phyloP scores from a whole-genome alignment of 2,888 invertebrate species.

The Microplitis manilae region DNA sequence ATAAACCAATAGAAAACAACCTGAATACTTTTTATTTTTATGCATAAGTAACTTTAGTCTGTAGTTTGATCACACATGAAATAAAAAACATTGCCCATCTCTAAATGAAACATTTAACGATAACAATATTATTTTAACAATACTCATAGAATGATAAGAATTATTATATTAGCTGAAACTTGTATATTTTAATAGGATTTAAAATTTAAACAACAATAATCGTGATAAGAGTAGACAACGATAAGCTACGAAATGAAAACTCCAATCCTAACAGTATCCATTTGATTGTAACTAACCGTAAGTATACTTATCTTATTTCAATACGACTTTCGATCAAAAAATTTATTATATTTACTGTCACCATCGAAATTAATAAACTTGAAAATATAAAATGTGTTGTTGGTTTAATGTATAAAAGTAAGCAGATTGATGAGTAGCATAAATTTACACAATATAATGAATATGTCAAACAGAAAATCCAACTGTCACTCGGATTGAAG shows the following conservation, averaged over 20 bases:
- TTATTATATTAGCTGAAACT: conserved; percentile 32
- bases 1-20: neutral
- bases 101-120: conserved; percentile 28
- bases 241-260: conserved; percentile 22
- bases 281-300: neutral
- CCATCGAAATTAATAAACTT: neutral
- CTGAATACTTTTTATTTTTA: neutral
- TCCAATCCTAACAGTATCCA: neutral
- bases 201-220: conserved; percentile 23
- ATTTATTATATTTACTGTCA: too few relatives aligned
- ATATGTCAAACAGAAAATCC: conserved; percentile 10
- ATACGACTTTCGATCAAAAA: neutral
- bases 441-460: neutral
- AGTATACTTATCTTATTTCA: neutral
- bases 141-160: conserved; percentile 42
- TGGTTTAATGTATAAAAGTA: neutral
- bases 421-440: neutral
- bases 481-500: conserved; percentile 11
- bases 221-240: conserved; percentile 33
- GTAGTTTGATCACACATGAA: conserved; percentile 9
- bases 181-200: conserved; percentile 14
- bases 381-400: neutral
- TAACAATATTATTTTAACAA: conserved; percentile 35
- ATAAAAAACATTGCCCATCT: conserved; percentile 45
- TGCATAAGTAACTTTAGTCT: neutral